Base-by-base conservation (phyloP, 2,797 vertebrate genomes). In the Sarcoramphus papa region DNA sequence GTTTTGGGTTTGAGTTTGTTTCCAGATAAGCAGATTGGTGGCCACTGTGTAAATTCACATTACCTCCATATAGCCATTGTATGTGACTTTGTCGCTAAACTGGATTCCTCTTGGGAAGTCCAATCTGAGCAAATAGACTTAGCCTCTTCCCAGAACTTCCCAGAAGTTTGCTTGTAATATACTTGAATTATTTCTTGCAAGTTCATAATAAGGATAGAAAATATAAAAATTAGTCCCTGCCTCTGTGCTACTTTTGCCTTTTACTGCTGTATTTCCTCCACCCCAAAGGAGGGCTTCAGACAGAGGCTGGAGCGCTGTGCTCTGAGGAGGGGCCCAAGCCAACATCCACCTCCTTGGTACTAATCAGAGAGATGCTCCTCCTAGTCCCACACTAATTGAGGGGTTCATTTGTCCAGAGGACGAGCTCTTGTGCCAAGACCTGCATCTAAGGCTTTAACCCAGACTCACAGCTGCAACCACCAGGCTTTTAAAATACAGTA, bases 261-360 rank as follows among this genome's bases (percentile, higher is more conserved):
- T 81, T 48, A 33, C 16, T n/a, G 18, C 24, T 68, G 4, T 35
- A 30, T 72, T 84, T 84, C 5, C 2, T 68, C 9, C 13, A 41
- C 2, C 5, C 5, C 27, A 31, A 80, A 73, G 17, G 4, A 60
- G 12, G 4, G 4, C 10, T 62, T 62, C 30, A 64, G 14, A 11
- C 7, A 56, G 9, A 60, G 4, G 18, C 30, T 50, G 45, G 20
- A 85, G 19, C 3, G 0, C 6, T 1, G 0, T 35, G 16, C 22
- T 45, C 31, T 45, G 27, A 69, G 22, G 35, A 87, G 23, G 17
- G 9, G 3, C 21, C 9, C 22, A 48, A 70, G 37, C 8, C 54
- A 54, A 16, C 30, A 37, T 8, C 6, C 28, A n/a, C 12, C 19
- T 64, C 40, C 21, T 67, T 31, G 16, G 12, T 51, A 28, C 24